phyloP scores from a whole-genome alignment of 2,888 invertebrate species.

The Scaptomyza polygonia region DNA sequence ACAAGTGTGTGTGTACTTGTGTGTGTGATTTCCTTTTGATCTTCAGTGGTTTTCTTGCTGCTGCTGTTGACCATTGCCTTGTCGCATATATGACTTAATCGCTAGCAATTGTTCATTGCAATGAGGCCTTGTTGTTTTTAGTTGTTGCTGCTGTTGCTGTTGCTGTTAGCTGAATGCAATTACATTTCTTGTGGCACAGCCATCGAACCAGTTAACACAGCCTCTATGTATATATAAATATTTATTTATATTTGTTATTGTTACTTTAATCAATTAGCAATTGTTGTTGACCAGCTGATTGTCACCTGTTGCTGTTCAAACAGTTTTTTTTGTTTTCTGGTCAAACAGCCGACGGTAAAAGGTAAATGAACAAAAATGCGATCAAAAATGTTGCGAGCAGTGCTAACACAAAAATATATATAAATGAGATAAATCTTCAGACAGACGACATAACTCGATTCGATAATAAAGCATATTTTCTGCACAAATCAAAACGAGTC shows the following conservation, averaged over 20 bases:
- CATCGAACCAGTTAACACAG: constrained; percentile 26
- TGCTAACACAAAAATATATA: constrained; percentile 23
- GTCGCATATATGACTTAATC: constrained; percentile 74
- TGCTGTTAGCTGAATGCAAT: constrained; percentile 59
- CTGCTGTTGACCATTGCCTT: constrained; percentile 44
- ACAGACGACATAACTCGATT: constrained; percentile 5
- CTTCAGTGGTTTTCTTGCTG: constrained; percentile 11
- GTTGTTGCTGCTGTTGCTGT: constrained; percentile 30
- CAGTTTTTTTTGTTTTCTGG: constrained; percentile 20
- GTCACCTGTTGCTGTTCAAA: constrained; percentile 60
- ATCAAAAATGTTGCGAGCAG: constrained; percentile 30
- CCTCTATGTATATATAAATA: not conserved
- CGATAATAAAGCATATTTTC: constrained; percentile 76
- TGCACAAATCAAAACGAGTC: constrained; percentile 75
- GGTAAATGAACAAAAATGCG: constrained; percentile 5
- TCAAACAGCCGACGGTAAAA: constrained; percentile 22
- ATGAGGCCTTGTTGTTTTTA: constrained; percentile 41
- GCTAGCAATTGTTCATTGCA: constrained; percentile 69
- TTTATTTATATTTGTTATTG: not conserved
- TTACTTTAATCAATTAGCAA: constrained; percentile 49
- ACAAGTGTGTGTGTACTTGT: not conserved
- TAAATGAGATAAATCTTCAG: constrained; percentile 45
- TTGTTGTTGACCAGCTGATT: constrained; percentile 56
- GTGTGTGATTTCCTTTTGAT: constrained; percentile 16
- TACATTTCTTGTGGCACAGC: constrained; percentile 59